Conservation (phyloP, 2,797 vertebrate species). For the Acropternis orthonyx region DNA sequence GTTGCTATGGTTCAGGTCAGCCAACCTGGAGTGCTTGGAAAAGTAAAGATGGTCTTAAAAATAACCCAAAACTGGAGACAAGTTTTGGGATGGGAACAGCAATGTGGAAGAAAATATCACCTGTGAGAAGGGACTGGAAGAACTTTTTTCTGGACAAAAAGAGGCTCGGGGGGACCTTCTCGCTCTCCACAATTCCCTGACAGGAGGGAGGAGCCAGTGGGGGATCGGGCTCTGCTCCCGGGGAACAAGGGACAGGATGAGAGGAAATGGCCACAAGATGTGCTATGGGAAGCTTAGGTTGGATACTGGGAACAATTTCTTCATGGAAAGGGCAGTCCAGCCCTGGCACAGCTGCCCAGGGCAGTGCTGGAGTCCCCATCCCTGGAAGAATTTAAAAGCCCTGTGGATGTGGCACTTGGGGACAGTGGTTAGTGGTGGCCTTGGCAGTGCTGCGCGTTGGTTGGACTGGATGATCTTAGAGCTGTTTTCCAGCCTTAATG, state of each 20-base stretch:
- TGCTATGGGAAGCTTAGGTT: not conserved
- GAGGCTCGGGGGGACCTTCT: not conserved
- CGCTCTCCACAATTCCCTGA: not conserved
- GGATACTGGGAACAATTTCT: not conserved
- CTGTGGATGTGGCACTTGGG: not conserved
- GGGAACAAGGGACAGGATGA: not conserved
- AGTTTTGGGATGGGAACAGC: not conserved
- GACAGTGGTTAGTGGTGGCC: not conserved
- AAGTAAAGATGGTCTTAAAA: not conserved
- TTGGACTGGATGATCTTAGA: not conserved
- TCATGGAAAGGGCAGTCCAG: not conserved
- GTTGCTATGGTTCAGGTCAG: not conserved
- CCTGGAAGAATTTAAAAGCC: not conserved
- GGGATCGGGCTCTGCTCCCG: fast-evolving
- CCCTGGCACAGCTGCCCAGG: not conserved
- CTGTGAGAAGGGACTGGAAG: not conserved
- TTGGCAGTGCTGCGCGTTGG: not conserved
- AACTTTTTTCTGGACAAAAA: not conserved
- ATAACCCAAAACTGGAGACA: not conserved
- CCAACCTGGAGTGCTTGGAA: not conserved
- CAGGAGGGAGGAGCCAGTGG: fast-evolving
- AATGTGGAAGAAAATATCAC: not conserved
- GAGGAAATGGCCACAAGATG: not conserved
- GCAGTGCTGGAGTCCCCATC: not conserved
- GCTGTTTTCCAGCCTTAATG: not conserved